These are phyloP conservation scores for Amphilophus citrinellus DNA, from an alignment of 2,113 vertebrate genomes.

Conservation along the genomic window DNA sequence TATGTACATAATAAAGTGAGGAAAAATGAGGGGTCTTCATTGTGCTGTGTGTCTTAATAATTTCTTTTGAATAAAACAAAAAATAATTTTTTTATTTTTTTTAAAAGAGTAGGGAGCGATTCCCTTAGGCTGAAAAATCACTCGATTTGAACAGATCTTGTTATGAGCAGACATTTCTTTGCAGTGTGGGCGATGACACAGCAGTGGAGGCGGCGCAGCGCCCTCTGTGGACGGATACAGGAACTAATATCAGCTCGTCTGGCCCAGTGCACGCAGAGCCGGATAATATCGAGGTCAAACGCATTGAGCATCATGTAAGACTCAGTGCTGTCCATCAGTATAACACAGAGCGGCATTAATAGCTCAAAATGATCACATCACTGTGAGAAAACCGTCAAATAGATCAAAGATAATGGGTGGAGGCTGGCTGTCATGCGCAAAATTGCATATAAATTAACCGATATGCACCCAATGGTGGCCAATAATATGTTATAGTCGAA, in stretches of 20 bases:
- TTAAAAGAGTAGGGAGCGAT: too few relatives aligned
- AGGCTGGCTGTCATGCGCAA: slow-evolving; percentile 32
- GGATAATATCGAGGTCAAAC: slow-evolving; percentile 53
- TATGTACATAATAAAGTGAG: not conserved
- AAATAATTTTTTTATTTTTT: too few relatives aligned
- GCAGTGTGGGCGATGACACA: slow-evolving; percentile 9
- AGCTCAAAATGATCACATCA: not conserved
- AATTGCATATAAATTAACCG: slow-evolving; percentile 26
- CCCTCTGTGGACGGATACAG: slow-evolving; percentile 59
- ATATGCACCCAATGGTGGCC: slow-evolving; percentile 26
- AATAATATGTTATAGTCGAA: not conserved
- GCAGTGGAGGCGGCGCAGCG: slow-evolving; percentile 62
- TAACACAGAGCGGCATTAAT: not conserved
- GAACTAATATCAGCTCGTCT: not conserved
- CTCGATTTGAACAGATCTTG: not conserved
- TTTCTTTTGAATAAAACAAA: not conserved
- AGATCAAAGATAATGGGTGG: not conserved
- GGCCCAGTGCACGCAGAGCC: slow-evolving; percentile 24
- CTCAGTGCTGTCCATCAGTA: not conserved
- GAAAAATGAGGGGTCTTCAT: too few relatives aligned
- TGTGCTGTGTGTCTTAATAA: not conserved
- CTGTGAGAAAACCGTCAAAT: not conserved
- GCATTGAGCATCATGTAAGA: not conserved
- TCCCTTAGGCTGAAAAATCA: not conserved
- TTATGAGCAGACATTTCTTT: slow-evolving; percentile 13